A percentile compares a stretch with the other conserved stretches of the same genome.
phyloP scores from a whole-genome alignment of 2,888 invertebrate genomes.

The Pimpla rufipes region DNA sequence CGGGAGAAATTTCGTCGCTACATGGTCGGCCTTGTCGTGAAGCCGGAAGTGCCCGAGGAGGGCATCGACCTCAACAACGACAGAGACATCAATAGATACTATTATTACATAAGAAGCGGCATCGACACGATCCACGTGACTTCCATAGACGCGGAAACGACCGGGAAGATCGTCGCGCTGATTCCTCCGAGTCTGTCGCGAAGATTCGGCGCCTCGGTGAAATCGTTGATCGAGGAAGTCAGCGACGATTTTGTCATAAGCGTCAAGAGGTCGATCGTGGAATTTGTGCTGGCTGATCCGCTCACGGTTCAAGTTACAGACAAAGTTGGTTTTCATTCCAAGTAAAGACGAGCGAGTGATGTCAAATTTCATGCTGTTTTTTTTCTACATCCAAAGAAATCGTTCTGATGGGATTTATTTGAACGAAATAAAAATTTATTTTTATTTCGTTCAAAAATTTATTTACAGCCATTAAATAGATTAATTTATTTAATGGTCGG shows the following conservation, averaged over 20 bases:
- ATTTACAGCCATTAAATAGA: too few species aligned
- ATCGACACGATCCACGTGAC: slow-evolving; percentile 96
- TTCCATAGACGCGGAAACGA: slow-evolving; percentile 91
- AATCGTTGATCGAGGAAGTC: slow-evolving; percentile 91
- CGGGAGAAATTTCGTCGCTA: slow-evolving; percentile 93
- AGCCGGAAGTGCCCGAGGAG: slow-evolving; percentile 86
- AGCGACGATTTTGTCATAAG: slow-evolving; percentile 94
- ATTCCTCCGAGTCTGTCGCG: slow-evolving; percentile 88
- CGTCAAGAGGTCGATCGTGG: slow-evolving; percentile 96
- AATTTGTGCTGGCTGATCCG: slow-evolving; percentile 94
- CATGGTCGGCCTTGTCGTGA: slow-evolving; percentile 91
- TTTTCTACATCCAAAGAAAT: too few species aligned
- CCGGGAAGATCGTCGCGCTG: slow-evolving; percentile 89
- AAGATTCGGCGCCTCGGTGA: slow-evolving; percentile 88
- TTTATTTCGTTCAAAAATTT: too few species aligned
- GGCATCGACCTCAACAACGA: slow-evolving; percentile 87
- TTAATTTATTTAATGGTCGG: too few species aligned
- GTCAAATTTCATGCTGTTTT: too few species aligned
- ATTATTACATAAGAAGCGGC: slow-evolving; percentile 96
- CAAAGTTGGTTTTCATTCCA: slow-evolving; percentile 54
- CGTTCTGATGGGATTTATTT: too few species aligned
- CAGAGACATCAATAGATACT: slow-evolving; percentile 91
- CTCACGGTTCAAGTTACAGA: slow-evolving; percentile 74
- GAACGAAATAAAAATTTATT: too few species aligned
- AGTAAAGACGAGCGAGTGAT: too few species aligned